A percentile compares a stretch with the other conserved stretches of the same genome.
Conservation (phyloP, 2,797 vertebrate genomes). For the Lutjanus campechanus region DNA sequence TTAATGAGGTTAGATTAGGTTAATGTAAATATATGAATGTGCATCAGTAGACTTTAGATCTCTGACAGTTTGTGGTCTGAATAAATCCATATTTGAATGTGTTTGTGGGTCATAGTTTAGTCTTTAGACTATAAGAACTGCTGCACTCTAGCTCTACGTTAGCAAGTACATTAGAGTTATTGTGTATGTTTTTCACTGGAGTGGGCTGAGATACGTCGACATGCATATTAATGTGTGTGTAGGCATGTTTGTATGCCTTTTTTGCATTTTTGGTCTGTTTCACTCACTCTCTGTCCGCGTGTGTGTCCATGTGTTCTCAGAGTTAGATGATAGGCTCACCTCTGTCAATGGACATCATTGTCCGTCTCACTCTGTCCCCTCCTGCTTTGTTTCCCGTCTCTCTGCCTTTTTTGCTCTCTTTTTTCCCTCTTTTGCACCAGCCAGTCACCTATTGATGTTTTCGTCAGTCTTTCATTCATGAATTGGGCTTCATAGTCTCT, state of each 20-base stretch:
- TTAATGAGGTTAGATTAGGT: background rate
- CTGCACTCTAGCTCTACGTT: constrained; percentile 22
- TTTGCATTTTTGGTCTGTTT: constrained; percentile 37
- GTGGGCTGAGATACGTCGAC: constrained; percentile 53
- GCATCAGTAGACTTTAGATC: constrained; percentile 58
- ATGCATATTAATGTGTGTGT: constrained; percentile 68
- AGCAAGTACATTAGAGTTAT: constrained; percentile 49
- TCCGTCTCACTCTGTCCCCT: constrained; percentile 24
- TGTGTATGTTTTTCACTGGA: constrained; percentile 32
- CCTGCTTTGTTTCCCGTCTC: constrained; percentile 14
- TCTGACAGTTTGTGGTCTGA: constrained; percentile 16
- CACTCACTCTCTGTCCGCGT: background rate
- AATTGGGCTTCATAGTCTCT: background rate
- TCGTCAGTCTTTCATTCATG: constrained; percentile 14
- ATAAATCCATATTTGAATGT: constrained; percentile 18
- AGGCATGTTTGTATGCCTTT: constrained; percentile 48
- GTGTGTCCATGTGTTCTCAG: constrained; percentile 39
- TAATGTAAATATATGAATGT: constrained; percentile 7
- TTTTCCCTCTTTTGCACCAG: background rate
- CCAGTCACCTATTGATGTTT: background rate
- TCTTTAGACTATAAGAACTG: constrained; percentile 2
- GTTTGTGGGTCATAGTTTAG: constrained; percentile 28
- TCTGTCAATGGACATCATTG: constrained; percentile 76
- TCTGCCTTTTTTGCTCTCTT: constrained; percentile 1
- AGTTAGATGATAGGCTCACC: constrained; percentile 51